These are phyloP conservation scores for Venusia cambrica DNA, from an alignment of 2,888 invertebrate species.

Conservation along the genomic window DNA sequence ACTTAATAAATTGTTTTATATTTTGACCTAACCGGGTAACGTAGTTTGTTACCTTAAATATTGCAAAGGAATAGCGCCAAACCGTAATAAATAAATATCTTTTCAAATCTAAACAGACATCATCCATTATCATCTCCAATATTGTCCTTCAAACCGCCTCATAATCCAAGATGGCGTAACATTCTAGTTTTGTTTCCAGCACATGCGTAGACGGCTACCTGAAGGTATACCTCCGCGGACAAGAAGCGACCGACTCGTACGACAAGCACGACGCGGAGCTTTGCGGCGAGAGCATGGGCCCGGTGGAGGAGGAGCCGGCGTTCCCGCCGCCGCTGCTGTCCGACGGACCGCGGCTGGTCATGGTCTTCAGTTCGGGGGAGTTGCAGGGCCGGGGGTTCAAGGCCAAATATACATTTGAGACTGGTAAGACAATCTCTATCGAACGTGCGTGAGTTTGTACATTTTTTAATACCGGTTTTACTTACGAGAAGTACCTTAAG, in stretches of 20 bases:
- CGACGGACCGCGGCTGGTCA: slow-evolving; percentile 94
- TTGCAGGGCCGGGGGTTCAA: slow-evolving; percentile 95
- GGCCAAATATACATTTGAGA: slow-evolving; percentile 91
- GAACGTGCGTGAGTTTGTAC: too few species aligned
- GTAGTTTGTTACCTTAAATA: too few species aligned
- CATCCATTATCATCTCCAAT: too few species aligned
- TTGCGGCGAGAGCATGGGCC: slow-evolving; percentile 85
- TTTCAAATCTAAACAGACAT: too few species aligned
- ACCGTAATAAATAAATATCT: too few species aligned
- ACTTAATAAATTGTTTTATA: too few species aligned
- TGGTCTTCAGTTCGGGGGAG: slow-evolving; percentile 97
- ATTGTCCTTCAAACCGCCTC: slow-evolving; percentile 2
- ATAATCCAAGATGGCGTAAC: neutral
- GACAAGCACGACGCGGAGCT: slow-evolving; percentile 96
- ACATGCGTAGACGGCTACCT: slow-evolving; percentile 95
- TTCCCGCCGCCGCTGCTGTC: slow-evolving; percentile 92
- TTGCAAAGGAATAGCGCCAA: too few species aligned
- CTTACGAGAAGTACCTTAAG: too few species aligned
- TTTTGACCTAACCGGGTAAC: too few species aligned
- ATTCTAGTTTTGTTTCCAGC: slow-evolving; percentile 27
- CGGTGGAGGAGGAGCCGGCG: slow-evolving; percentile 53
- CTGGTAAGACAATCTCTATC: slow-evolving; percentile 77
- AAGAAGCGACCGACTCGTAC: slow-evolving; percentile 95
- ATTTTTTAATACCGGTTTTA: too few species aligned
- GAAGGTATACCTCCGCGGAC: slow-evolving; percentile 94